A percentile compares a stretch with the other conserved stretches of the same genome.
phyloP scores from a whole-genome alignment of 37 sponge, comb jelly and placozoan genomes.

The Halisarca cf. caerulea region DNA sequence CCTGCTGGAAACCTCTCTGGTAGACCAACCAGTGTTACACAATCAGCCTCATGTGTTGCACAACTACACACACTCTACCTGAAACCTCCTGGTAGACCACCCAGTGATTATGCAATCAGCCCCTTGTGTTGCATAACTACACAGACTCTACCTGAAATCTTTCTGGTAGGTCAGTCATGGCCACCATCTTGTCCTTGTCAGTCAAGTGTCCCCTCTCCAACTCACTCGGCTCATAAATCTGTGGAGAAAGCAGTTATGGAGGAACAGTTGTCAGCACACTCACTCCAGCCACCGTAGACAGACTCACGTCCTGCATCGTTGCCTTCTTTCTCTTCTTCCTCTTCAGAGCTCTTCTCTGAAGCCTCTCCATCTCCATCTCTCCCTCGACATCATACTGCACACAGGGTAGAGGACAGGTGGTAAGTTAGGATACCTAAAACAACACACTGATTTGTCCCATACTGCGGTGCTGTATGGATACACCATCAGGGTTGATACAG shows the following conservation, averaged over 20 bases:
- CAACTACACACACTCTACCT: not conserved
- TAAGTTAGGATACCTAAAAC: too few species aligned
- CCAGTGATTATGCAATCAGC: not conserved
- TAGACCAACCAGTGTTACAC: not conserved
- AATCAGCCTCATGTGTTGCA: not conserved
- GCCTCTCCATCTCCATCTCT: not conserved
- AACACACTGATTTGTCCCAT: too few species aligned
- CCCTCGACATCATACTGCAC: constrained; percentile 44
- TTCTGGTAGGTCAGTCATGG: constrained; percentile 92
- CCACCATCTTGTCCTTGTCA: constrained; percentile 78
- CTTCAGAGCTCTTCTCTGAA: constrained; percentile 32
- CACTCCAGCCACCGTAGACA: too few species aligned
- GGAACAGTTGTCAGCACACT: not conserved
- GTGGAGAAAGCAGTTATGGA: not conserved
- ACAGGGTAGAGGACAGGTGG: not conserved
- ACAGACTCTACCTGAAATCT: constrained; percentile 37
- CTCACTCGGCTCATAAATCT: constrained; percentile 88
- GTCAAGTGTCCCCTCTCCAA: constrained; percentile 88
- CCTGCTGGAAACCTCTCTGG: too few species aligned
- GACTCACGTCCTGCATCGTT: constrained; percentile 53
- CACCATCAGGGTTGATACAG: too few species aligned
- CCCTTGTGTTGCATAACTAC: too few species aligned
- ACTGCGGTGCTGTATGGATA: too few species aligned
- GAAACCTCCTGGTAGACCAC: not conserved
- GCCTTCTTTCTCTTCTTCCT: constrained; percentile 60